Evolutionary conservation across 2,888 invertebrate species (phyloP).

Genomic region (Platycnemis pennipes): DNA sequence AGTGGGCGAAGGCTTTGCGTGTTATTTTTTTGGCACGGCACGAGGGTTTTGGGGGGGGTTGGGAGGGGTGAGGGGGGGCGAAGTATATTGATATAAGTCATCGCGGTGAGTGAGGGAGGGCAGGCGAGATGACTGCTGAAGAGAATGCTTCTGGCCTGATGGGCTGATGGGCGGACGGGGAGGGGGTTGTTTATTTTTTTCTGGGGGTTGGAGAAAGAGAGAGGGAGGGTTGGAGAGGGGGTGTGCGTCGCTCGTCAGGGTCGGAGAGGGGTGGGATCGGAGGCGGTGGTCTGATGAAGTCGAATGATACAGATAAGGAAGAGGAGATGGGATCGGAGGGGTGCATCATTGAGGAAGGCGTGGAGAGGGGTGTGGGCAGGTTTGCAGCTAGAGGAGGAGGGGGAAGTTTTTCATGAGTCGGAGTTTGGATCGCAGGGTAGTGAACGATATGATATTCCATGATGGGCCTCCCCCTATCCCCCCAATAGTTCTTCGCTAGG

Average conservation of each 20-base stretch:
- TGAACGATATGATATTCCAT: background rate
- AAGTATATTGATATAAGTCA: conserved; percentile 33
- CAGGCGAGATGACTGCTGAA: conserved; percentile 23
- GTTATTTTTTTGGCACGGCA: background rate
- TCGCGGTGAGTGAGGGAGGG: conserved; percentile 12
- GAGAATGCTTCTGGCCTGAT: conserved; percentile 44
- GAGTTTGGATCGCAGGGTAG: background rate
- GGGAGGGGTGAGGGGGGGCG: background rate
- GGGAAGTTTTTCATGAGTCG: too few species aligned
- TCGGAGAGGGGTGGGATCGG: background rate
- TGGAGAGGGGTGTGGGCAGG: too few species aligned
- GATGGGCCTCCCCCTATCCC: background rate
- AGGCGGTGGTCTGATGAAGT: background rate
- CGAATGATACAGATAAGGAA: conserved; percentile 32
- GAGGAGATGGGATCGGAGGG: conserved; percentile 41
- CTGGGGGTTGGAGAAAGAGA: background rate
- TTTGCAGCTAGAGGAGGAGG: background rate
- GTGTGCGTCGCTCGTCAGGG: background rate
- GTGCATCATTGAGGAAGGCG: conserved; percentile 7
- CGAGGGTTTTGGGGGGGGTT: too few species aligned
- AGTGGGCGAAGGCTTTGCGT: background rate
- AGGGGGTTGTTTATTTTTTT: too few species aligned
- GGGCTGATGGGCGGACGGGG: background rate
- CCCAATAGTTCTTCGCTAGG: background rate
- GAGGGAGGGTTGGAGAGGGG: background rate